Conservation (phyloP, 2,113 vertebrate genomes). For the Baryphthengus martii region DNA sequence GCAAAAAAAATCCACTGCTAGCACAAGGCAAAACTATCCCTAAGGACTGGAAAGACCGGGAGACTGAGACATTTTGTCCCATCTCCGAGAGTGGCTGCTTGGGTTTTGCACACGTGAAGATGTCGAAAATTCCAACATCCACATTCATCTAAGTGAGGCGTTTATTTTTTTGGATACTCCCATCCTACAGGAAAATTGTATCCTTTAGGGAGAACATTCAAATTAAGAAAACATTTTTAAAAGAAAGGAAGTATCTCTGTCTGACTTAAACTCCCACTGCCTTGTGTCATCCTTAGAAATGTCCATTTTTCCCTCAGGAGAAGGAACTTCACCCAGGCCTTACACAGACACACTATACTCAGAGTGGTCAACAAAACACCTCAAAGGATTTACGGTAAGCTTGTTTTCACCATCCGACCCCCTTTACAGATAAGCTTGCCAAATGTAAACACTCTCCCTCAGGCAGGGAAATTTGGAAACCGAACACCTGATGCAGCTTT, state of each 20-base stretch:
- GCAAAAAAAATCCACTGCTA: neutral
- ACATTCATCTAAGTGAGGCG: neutral
- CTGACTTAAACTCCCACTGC: neutral
- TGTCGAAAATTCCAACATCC: fast-evolving
- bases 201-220: neutral
- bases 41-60: neutral
- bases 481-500: slow-evolving; percentile 29
- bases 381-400: neutral
- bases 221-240: neutral
- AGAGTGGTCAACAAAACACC: neutral
- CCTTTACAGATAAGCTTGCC: neutral
- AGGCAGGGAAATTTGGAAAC: slow-evolving; percentile 6
- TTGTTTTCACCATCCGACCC: neutral
- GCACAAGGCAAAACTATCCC: neutral
- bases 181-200: neutral
- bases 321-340: neutral
- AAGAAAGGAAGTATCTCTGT: neutral
- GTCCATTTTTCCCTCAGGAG: neutral
- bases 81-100: fast-evolving
- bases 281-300: neutral
- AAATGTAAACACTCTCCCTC: neutral
- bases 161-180: neutral
- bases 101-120: neutral
- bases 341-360: neutral
- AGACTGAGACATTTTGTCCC: neutral